Evolutionary conservation across 1,140 invertebrate genomes (phyloP), one percentile per base, ranked within the genome.

Genomic region (Pinna nobilis): DNA sequence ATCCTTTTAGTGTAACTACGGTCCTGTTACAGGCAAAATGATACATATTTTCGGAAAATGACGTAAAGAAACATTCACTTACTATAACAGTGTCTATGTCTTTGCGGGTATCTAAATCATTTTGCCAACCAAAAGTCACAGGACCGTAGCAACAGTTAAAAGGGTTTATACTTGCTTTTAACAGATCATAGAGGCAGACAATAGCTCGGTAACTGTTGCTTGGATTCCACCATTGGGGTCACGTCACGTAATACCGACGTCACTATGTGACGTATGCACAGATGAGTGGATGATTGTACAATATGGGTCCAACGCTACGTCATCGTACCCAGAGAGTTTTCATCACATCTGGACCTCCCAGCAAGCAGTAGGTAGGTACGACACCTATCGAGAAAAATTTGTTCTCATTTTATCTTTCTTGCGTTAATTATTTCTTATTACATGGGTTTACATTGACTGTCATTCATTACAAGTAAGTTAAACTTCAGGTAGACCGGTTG

Each of bases 281-380:
- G 2, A 32, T 7, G 67, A 77, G 18, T 74, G 79, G 28, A 28
- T 68, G 0, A 65, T 84, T 15, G 50, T 75, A 11, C 85, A 87
- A 67, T 86, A 72, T 63, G 86, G 85, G 9, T 18, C 49, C 7
- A 71, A 28, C 6, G 84, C 86, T 9, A 77, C 66, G 11, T 75
- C 83, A 4, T 79, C 78, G 0, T 74, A 77, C 51, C 61, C 76
- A 1, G 44, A 23, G 13, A 64, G 53, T 25, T 47, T 25, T 3
- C 47, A 25, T 3, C 59, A 59, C 11, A 32, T 64, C 7, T 84
- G 79, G 74, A 51, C 76, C 18, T 77, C 84, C 23, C 20, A 74
- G 18, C 71, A 87, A 74, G 86, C 85, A 11, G 80, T 77, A 67
- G 84, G 85, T 87, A 59, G 47, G 60, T 51, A 7, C 59, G n/a